Base-by-base conservation (phyloP, 2,797 vertebrate genomes). In the Phalloptychus januarius region DNA sequence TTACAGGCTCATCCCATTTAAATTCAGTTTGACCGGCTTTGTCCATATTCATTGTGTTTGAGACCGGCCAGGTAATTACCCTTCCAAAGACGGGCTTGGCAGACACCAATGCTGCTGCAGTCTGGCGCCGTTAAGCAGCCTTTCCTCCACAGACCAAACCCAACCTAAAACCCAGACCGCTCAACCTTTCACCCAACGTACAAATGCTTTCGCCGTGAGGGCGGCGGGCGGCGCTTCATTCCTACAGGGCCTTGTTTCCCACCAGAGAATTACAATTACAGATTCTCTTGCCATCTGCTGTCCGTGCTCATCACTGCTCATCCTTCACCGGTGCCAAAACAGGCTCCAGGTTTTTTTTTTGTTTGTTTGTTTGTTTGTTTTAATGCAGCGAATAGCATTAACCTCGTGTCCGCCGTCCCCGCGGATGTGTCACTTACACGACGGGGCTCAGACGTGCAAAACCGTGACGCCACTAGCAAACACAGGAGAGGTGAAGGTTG, bases 261-360 rank as follows among this genome's bases (percentile, higher is more conserved):
- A 89, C 88, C 82, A 82, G 90, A 93, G 90, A 88, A 85, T 92
- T 90, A 75, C 87, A 92, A 94, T 95, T 91, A 93, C 90, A 92
- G 82, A 93, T 93, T 92, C 88, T 86, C 78, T 52, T 45, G 74
- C 93, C 94, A 94, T 94, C 94, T 95, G 94, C 86, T 91, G 80
- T 78, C 83, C 83, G 52, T 74, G 85, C 83, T 85, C 40, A 83
- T 93, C 87, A 87, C 90, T 91, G 92, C 92, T 91, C 90, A 92
- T 89, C 86, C 78, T 67, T 84, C 78, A 76, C 52, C 25, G 11
- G 72, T 89, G 91, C 93, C 90, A 93, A 92, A 92, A 84, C 86
- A 75, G 89, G 70, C 85, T 88, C 83, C 86, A 79, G 79, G 85
- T 80, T 87, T 50, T 67, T 38, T 58, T 58, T 61, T n/a, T 6